phyloP scores from a whole-genome alignment of 1,140 invertebrate species.

The Sogatella furcifera region DNA sequence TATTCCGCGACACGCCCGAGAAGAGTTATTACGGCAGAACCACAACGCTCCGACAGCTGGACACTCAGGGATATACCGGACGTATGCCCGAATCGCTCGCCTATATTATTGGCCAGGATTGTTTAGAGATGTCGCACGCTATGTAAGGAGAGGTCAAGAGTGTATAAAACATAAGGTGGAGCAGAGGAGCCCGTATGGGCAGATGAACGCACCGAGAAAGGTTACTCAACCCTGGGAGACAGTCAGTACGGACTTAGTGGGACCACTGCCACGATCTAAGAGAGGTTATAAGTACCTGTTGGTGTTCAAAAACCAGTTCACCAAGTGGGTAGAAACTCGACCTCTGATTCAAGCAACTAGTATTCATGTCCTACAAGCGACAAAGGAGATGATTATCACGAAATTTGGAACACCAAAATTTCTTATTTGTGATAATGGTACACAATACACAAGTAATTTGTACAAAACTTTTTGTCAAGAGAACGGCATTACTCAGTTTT shows the following conservation, averaged over 20 bases:
- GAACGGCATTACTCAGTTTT: no score
- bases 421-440: slow-evolving; percentile 11
- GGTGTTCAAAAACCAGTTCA: slow-evolving; percentile 31
- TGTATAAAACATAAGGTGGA: background rate
- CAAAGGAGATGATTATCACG: background rate
- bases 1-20: no score
- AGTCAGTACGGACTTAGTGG: slow-evolving; percentile 32
- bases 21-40: no score
- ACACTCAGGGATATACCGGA: background rate
- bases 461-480: no score
- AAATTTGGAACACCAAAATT: slow-evolving; percentile 5
- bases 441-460: background rate
- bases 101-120: background rate
- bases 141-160: background rate
- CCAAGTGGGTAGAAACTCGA: slow-evolving; percentile 30
- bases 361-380: background rate
- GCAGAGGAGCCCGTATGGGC: background rate
- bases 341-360: slow-evolving; percentile 24
- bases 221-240: slow-evolving; percentile 5
- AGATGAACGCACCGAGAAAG: background rate
- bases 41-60: background rate
- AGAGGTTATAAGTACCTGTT: slow-evolving; percentile 29
- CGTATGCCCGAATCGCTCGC: background rate
- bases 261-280: slow-evolving; percentile 29
- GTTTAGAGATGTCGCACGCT: background rate